Evolutionary conservation across 2,888 invertebrate genomes (phyloP).

Genomic region (Marronus borbonicus): DNA sequence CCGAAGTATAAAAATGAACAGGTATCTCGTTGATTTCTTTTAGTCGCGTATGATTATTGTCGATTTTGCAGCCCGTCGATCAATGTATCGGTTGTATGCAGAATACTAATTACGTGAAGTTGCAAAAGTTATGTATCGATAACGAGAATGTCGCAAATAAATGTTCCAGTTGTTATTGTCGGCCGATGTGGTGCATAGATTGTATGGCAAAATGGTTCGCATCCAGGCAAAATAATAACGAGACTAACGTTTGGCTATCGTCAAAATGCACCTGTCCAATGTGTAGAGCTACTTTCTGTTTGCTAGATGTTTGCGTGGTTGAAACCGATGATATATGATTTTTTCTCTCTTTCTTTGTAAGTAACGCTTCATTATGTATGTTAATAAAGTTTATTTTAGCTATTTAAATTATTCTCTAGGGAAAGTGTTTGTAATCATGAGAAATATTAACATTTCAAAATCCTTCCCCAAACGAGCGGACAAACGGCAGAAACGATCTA

Average conservation of each 20-base stretch:
- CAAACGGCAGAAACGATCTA: too few species aligned
- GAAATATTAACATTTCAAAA: too few species aligned
- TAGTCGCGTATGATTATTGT: background rate
- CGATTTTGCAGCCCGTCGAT: slow-evolving; percentile 78
- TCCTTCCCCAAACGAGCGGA: too few species aligned
- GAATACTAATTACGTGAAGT: slow-evolving; percentile 81
- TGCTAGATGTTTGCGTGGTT: slow-evolving; percentile 82
- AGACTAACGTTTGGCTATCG: slow-evolving; percentile 84
- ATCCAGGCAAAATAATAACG: slow-evolving; percentile 81
- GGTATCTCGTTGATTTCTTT: slow-evolving; percentile 66
- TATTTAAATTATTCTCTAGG: too few species aligned
- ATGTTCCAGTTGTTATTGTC: slow-evolving; percentile 79
- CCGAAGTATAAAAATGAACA: slow-evolving; percentile 75
- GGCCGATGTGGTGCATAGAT: slow-evolving; percentile 91
- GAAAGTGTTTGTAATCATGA: too few species aligned
- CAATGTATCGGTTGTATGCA: slow-evolving; percentile 93
- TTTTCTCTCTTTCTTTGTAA: too few species aligned
- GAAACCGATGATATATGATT: slow-evolving; percentile 4
- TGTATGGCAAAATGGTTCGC: slow-evolving; percentile 93
- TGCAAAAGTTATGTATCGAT: slow-evolving; percentile 78
- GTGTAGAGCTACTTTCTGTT: slow-evolving; percentile 88
- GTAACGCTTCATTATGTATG: background rate
- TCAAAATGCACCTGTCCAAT: slow-evolving; percentile 91
- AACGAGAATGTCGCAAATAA: slow-evolving; percentile 68
- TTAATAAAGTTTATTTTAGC: slow-evolving; percentile 11